Percentiles rank a stretch among this genome's conserved stretches.
phyloP scores from a whole-genome alignment of 2,113 vertebrate genomes.

The Hyperoodon ampullatus region DNA sequence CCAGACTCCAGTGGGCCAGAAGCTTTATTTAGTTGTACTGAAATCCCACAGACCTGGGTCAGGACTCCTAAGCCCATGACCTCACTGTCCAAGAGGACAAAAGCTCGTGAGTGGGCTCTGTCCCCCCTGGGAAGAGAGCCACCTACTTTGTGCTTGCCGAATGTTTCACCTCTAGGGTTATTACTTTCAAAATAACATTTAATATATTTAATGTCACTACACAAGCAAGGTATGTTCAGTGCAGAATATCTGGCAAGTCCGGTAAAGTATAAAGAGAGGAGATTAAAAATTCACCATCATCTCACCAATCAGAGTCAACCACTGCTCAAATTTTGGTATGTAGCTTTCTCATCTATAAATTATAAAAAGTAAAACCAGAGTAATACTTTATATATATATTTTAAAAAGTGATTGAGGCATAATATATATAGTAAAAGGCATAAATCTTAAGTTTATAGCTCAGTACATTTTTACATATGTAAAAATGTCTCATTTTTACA shows the following conservation, averaged over 20 bases:
- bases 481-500: not conserved
- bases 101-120: conserved; percentile 42
- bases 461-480: not conserved
- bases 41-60: conserved; percentile 56
- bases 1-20: not conserved
- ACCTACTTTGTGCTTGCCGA: conserved; percentile 31
- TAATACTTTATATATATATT: not conserved
- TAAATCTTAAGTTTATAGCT: not conserved
- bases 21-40: conserved; percentile 69
- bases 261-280: not conserved
- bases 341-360: not conserved
- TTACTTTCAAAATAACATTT: conserved; percentile 57
- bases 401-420: not conserved
- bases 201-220: conserved; percentile 48
- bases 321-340: not conserved
- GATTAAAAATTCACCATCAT: not conserved
- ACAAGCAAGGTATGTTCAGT: conserved; percentile 4
- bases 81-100: conserved; percentile 50
- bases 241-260: conserved; percentile 24
- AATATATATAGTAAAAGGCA: not conserved
- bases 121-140: conserved; percentile 44
- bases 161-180: not conserved
- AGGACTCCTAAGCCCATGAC: not conserved
- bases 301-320: not conserved
- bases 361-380: conserved; percentile 31